Evolutionary conservation across 2,797 vertebrate species (phyloP).

Genomic region (Heliangelus exortis): DNA sequence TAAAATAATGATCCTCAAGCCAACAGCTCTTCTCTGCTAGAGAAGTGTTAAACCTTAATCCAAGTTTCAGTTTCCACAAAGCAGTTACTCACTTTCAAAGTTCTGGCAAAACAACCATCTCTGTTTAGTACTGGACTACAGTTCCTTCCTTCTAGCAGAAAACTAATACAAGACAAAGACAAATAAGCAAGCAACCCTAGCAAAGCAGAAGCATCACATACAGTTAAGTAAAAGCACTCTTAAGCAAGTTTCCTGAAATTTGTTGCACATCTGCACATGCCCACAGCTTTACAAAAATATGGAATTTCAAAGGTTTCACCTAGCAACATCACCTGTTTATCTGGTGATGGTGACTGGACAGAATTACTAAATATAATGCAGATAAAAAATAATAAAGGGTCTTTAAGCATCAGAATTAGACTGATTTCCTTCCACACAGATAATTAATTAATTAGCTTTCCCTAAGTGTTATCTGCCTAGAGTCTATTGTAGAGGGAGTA

Average conservation of each 20-base stretch:
- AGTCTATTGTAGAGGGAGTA: not conserved
- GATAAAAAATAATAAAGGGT: not conserved
- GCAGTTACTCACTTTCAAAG: not conserved
- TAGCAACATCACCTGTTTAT: not conserved
- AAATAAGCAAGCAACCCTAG: not conserved
- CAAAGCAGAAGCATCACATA: not conserved
- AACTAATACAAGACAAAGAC: not conserved
- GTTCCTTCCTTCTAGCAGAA: constrained; percentile 20
- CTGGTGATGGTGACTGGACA: not conserved
- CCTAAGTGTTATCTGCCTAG: not conserved
- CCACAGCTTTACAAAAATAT: not conserved
- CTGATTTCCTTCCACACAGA: not conserved
- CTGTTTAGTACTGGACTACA: not conserved
- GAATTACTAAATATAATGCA: not conserved
- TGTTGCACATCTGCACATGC: not conserved
- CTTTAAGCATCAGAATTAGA: not conserved
- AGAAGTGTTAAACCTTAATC: not conserved
- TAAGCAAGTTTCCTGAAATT: not conserved
- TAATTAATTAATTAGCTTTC: not conserved
- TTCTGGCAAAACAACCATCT: constrained; percentile 7
- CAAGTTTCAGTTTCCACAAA: not conserved
- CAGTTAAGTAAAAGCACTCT: not conserved
- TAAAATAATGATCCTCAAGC: not conserved
- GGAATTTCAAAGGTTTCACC: not conserved
- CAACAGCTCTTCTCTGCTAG: not conserved